Conservation (phyloP, 2,888 invertebrate species). For the Chaitophorus viminalis region DNA sequence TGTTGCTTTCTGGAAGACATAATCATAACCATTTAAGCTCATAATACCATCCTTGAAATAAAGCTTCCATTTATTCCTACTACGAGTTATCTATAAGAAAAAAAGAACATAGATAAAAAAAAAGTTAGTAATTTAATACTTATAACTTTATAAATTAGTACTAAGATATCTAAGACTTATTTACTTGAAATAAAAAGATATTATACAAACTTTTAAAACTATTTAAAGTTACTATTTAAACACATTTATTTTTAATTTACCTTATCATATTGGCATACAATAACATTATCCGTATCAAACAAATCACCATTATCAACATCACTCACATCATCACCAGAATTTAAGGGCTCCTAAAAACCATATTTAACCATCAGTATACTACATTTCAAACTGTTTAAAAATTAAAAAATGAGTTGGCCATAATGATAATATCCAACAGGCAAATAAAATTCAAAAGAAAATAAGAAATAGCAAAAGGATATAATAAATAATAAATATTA, state of each 20-base stretch:
- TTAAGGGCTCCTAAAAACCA: constrained; percentile 82
- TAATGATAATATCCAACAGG: too few species aligned
- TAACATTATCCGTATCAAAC: constrained; percentile 99
- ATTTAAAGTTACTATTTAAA: not conserved
- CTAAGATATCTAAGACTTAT: not conserved
- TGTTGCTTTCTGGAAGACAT: constrained; percentile 97
- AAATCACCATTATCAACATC: constrained; percentile 94
- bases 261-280: constrained; percentile 99
- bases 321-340: constrained; percentile 97
- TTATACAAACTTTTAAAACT: too few species aligned
- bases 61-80: constrained; percentile 99
- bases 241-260: constrained; percentile 68
- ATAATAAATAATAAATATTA: too few species aligned
- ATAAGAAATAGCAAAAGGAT: too few species aligned
- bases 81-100: constrained; percentile 85
- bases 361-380: not conserved
- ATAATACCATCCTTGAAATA: constrained; percentile 99
- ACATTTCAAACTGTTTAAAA: too few species aligned
- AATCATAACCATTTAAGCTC: constrained; percentile 98
- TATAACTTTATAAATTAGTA: not conserved
- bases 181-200: not conserved
- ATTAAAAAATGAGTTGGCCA: too few species aligned
- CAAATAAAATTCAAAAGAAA: too few species aligned
- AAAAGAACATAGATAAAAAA: not conserved
- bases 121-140: not conserved